Conservation (phyloP, 2,888 invertebrate genomes). For the Caenorhabditis sp. region DNA sequence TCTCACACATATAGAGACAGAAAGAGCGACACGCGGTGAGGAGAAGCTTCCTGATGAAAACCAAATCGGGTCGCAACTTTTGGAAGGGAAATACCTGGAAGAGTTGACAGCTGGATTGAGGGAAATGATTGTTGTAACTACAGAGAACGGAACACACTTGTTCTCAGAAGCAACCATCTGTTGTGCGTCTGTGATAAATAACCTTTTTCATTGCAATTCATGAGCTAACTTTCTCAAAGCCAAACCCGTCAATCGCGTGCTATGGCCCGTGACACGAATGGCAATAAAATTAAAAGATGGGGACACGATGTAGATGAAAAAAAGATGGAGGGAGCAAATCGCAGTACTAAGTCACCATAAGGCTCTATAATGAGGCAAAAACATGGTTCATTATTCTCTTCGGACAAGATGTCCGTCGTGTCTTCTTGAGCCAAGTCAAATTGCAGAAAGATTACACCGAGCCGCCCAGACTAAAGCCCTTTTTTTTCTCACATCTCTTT, state of each 20-base stretch:
- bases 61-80: too few species aligned
- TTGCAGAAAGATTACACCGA: background rate
- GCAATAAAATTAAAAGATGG: constrained; percentile 41
- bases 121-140: too few species aligned
- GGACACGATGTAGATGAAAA: constrained; percentile 9
- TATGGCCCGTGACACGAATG: constrained; percentile 19
- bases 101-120: too few species aligned
- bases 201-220: constrained; percentile 1
- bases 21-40: constrained; percentile 6
- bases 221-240: background rate
- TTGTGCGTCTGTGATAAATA: background rate
- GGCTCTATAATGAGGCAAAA: constrained; percentile 26
- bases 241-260: constrained; percentile 13
- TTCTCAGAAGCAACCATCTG: too few species aligned
- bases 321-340: constrained; percentile 9
- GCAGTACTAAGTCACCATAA: constrained; percentile 3
- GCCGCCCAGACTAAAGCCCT: background rate
- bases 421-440: too few species aligned
- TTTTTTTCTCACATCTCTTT: background rate
- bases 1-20: constrained; percentile 39
- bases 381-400: constrained; percentile 12
- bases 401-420: background rate
- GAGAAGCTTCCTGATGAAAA: constrained; percentile 32
- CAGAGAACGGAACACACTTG: too few species aligned
- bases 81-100: background rate